phyloP scores from a whole-genome alignment of 2,888 invertebrate species.

The Sthenelais limicola region DNA sequence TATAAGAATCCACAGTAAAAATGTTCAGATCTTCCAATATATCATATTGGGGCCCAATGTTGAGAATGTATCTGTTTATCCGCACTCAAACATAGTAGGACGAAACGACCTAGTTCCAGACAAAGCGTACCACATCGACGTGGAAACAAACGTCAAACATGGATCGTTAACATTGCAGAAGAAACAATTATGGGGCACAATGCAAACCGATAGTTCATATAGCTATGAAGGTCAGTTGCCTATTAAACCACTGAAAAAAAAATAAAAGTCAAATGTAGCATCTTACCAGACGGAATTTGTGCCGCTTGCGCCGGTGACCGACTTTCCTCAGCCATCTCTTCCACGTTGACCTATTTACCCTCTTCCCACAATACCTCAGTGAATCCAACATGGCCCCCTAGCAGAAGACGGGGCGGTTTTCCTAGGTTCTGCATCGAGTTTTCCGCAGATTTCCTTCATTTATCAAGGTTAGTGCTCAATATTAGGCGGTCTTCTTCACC shows the following conservation, averaged over 20 bases:
- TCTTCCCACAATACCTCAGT: conserved; percentile 10
- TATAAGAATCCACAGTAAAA: too few species aligned
- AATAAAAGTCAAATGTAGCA: neutral
- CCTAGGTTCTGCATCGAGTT: neutral
- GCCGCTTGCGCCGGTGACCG: conserved; percentile 44
- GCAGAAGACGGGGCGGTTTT: conserved; percentile 17
- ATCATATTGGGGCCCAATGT: too few species aligned
- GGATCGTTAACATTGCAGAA: neutral
- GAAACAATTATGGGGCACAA: too few species aligned
- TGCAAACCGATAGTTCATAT: too few species aligned
- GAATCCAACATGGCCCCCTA: conserved; percentile 33
- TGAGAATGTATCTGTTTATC: neutral
- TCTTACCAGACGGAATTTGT: conserved; percentile 47
- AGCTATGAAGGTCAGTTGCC: too few species aligned
- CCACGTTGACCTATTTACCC: conserved; percentile 46
- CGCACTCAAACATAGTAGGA: conserved; percentile 39
- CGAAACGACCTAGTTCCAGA: conserved; percentile 42
- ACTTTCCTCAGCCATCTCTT: conserved; percentile 49
- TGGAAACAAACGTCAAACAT: conserved; percentile 43
- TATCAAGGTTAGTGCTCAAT: too few species aligned
- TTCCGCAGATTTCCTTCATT: neutral
- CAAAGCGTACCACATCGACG: conserved; percentile 43
- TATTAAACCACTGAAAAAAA: too few species aligned
- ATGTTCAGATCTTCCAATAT: too few species aligned
- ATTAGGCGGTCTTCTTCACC: too few species aligned